These are phyloP conservation scores for Protaetia brevitarsis DNA, from an alignment of 1,140 invertebrate genomes.

Conservation along the genomic window DNA sequence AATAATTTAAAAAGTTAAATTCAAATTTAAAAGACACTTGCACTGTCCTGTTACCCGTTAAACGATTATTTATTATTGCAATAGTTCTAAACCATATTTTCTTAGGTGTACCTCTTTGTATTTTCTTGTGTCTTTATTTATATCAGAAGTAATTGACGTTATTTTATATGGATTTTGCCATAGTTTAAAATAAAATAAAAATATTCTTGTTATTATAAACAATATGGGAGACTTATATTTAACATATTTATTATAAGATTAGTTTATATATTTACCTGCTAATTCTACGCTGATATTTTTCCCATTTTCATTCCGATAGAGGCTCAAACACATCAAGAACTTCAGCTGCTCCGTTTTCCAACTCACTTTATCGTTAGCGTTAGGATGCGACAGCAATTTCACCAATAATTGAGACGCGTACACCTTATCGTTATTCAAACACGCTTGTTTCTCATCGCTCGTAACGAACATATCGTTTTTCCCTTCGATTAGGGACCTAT, in stretches of 20 bases:
- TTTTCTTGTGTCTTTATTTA: too few relatives aligned
- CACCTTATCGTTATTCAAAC: constrained; percentile 65
- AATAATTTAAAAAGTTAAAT: too few relatives aligned
- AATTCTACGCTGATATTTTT: constrained; percentile 57
- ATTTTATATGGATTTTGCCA: too few relatives aligned
- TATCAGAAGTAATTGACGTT: too few relatives aligned
- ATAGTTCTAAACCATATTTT: too few relatives aligned
- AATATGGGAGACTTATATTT: too few relatives aligned
- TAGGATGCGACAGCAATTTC: constrained; percentile 61
- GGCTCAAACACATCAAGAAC: constrained; percentile 61
- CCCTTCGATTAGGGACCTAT: constrained; percentile 57
- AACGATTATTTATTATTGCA: too few relatives aligned
- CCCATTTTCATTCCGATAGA: constrained; percentile 56
- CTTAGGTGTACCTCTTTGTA: too few relatives aligned
- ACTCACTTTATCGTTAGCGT: constrained; percentile 56
- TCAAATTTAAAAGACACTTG: too few relatives aligned
- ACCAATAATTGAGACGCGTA: constrained; percentile 64
- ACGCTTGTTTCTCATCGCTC: constrained; percentile 52
- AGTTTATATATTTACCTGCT: constrained; percentile 53
- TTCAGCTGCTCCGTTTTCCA: constrained; percentile 65
- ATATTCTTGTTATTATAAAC: too few relatives aligned
- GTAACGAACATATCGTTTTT: constrained; percentile 48
- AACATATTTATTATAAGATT: not conserved
- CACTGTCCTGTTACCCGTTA: too few relatives aligned
- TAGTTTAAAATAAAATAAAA: too few relatives aligned